Percentiles rank a stretch among this genome's conserved stretches.
phyloP scores from a whole-genome alignment of 2,888 invertebrate species.

The Cataglyphis albicans region DNA sequence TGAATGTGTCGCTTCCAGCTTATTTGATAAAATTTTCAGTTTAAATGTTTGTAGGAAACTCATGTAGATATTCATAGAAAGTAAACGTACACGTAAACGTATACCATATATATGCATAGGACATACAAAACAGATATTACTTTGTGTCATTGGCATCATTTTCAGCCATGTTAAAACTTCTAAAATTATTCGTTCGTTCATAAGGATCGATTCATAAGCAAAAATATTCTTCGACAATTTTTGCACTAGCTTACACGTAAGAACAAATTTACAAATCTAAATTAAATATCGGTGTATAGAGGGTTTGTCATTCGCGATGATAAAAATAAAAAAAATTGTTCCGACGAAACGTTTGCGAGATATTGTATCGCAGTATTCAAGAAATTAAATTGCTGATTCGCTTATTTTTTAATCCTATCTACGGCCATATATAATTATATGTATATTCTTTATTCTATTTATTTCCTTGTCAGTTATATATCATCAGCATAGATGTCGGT shows the following conservation, averaged over 20 bases:
- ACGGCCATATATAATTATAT: conserved; percentile 25
- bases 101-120: background rate
- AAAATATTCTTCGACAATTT: conserved; percentile 35
- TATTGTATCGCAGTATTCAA: conserved; percentile 27
- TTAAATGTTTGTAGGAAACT: conserved; percentile 23
- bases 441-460: conserved; percentile 17
- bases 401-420: conserved; percentile 22
- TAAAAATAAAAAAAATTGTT: conserved; percentile 24
- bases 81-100: conserved; percentile 23
- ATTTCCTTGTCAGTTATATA: conserved; percentile 4
- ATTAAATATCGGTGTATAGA: conserved; percentile 22
- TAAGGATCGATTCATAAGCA: conserved; percentile 16
- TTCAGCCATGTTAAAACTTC: conserved; percentile 23
- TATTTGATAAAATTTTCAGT: conserved; percentile 25
- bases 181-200: conserved; percentile 16
- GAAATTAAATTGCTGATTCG: conserved; percentile 2
- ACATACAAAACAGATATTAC: background rate
- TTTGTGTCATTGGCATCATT: background rate
- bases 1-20: conserved; percentile 17
- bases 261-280: conserved; percentile 43
- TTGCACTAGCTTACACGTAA: conserved; percentile 17
- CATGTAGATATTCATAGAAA: conserved; percentile 35
- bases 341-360: conserved; percentile 21
- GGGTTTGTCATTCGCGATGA: background rate
- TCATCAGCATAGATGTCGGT: conserved; percentile 13